Percentiles rank a stretch among this genome's conserved stretches.
Conservation (phyloP, 2,113 vertebrate genomes). For the Mesitornis unicolor region DNA sequence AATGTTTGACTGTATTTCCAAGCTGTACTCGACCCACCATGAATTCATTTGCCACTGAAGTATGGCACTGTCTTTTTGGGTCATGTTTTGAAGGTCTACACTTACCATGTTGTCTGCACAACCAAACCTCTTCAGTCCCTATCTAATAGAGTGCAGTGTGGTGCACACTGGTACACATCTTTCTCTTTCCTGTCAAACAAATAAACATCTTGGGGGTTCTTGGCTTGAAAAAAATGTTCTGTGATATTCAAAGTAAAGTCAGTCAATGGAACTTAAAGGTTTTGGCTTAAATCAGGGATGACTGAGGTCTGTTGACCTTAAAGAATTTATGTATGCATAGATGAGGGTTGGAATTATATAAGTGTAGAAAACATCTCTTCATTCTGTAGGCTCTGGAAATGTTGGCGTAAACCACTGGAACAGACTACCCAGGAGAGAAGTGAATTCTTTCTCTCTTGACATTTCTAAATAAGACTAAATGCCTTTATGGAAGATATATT, state of each 20-base stretch:
- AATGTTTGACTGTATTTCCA: background rate
- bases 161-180: background rate
- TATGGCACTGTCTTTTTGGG: background rate
- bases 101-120: background rate
- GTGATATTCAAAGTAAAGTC: background rate
- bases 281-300: conserved; percentile 13
- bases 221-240: background rate
- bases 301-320: background rate
- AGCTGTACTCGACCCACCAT: background rate
- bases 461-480: conserved; percentile 50
- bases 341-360: conserved; percentile 8
- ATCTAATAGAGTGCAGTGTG: background rate
- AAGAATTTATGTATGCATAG: conserved; percentile 11
- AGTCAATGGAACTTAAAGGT: background rate
- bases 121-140: background rate
- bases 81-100: background rate
- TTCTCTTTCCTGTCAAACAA: background rate
- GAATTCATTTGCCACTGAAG: background rate
- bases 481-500: conserved; percentile 48
- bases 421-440: conserved; percentile 35
- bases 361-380: conserved; percentile 34
- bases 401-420: conserved; percentile 50
- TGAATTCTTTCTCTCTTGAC: conserved; percentile 32
- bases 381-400: conserved; percentile 45
- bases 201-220: background rate